Base-by-base conservation (phyloP, 2,797 vertebrate species). In the Tolypeutes matacus region DNA sequence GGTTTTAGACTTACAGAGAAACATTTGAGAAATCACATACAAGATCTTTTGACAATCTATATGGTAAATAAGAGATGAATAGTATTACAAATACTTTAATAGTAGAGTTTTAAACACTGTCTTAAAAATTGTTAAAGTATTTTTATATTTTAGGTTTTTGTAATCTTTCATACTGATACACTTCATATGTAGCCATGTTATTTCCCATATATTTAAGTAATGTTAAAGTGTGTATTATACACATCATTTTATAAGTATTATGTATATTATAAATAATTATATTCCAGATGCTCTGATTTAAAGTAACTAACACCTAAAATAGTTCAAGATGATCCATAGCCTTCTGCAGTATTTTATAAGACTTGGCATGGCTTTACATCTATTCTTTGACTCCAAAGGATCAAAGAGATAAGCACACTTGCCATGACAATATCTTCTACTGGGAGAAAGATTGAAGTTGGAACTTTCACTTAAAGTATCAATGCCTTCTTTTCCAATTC, bases 251-350 rank as follows among this genome's bases (percentile, higher is more conserved):
- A 83, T 80, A 53, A 7, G 17, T 25, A 46, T 39, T 39, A 39
- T 34, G 10, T 36, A 39, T 72, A 51, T 77, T 89, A 72, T 49
- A 69, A 86, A 90, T 73, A 84, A 29, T 96, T 93, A 95, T 90
- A 88, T 89, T 65, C 51, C 10, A 92, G 60, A 89, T 86, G 72
- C 27, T 87, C 65, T 51, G 18, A 89, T 81, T 83, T 67, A 80
- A 91, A 83, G 62, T 58, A 83, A 2, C 17, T 58, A 81, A 73
- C 7, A 31, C 27, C 34, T 34, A 67, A 75, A 17, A 93, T 60
- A 91, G 51, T 87, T 85, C 31, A 80, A 85, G 39, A 60, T 42
- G 39, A 80, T 53, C 31, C 83, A 69, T 4, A 60, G 51, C 21
- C 31, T 73, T 94, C 36, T 86, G 39, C 2, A 89, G 18, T 64